Conservation (phyloP, 2,797 vertebrate genomes). For the Ptychadena robeensis region DNA sequence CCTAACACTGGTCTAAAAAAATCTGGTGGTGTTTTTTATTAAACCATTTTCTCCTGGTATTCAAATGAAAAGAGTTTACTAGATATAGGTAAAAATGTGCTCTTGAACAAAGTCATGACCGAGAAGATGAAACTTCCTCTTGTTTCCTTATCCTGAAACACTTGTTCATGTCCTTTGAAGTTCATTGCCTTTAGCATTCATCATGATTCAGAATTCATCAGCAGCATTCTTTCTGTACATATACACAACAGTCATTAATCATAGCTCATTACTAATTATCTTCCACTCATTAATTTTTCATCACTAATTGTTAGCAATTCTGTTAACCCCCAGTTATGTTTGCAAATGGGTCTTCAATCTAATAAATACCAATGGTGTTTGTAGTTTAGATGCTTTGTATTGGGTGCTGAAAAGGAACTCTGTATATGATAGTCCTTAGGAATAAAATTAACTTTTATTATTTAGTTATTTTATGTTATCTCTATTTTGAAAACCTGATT, state of each 20-base stretch:
- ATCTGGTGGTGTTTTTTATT: not conserved
- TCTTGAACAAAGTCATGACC: not conserved
- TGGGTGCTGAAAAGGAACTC: too few species aligned
- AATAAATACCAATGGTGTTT: not conserved
- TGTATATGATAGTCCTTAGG: not conserved
- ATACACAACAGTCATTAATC: not conserved
- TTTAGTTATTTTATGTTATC: conserved; percentile 7
- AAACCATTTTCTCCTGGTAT: not conserved
- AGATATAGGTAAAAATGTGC: not conserved
- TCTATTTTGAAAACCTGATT: not conserved
- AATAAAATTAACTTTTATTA: too few species aligned
- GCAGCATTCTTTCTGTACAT: not conserved
- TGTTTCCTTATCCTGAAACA: not conserved
- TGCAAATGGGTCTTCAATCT: not conserved
- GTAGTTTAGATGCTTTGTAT: not conserved
- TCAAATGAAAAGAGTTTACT: not conserved
- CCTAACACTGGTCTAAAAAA: too few species aligned
- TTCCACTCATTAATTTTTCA: not conserved
- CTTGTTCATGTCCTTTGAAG: not conserved
- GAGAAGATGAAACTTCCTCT: not conserved
- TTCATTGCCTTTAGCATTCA: not conserved
- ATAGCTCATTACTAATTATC: not conserved
- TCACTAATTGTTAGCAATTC: not conserved
- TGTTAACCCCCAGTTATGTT: not conserved
- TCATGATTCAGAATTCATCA: not conserved